These are phyloP conservation scores for Antheraea pernyi DNA, from an alignment of 1,140 invertebrate species.

Conservation along the genomic window DNA sequence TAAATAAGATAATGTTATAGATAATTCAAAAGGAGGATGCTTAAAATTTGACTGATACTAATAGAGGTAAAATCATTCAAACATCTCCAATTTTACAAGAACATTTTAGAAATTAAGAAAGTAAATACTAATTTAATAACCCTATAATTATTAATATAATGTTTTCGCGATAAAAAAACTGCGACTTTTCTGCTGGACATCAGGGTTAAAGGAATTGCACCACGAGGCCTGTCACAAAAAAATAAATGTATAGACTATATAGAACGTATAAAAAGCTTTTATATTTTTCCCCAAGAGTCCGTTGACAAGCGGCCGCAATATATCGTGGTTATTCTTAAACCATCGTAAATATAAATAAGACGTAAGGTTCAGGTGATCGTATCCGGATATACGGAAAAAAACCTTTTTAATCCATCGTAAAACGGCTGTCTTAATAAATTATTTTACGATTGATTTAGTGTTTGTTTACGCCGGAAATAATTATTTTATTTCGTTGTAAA, in stretches of 20 bases:
- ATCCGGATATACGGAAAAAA: background rate
- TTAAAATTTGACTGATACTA: no score
- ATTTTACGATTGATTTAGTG: constrained; percentile 7
- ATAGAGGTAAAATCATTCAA: no score
- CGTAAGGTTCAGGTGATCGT: background rate
- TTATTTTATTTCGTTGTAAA: background rate
- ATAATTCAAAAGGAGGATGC: no score
- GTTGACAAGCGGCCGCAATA: constrained; percentile 8
- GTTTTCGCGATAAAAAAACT: no score
- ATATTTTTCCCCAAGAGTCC: background rate
- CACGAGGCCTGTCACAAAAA: no score
- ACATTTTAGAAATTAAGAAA: no score
- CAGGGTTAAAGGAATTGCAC: no score
- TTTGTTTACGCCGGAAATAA: background rate
- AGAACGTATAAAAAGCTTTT: background rate
- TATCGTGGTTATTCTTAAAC: constrained; percentile 16
- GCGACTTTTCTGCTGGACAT: no score
- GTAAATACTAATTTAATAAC: no score
- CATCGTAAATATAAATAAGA: constrained; percentile 14
- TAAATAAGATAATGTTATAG: no score
- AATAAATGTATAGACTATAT: background rate
- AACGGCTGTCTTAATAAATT: constrained; percentile 15
- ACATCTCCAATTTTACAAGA: no score
- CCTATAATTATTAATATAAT: no score
- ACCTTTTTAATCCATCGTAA: background rate